Base-by-base conservation (phyloP, 2,113 vertebrate species). In the Scatophagus argus region DNA sequence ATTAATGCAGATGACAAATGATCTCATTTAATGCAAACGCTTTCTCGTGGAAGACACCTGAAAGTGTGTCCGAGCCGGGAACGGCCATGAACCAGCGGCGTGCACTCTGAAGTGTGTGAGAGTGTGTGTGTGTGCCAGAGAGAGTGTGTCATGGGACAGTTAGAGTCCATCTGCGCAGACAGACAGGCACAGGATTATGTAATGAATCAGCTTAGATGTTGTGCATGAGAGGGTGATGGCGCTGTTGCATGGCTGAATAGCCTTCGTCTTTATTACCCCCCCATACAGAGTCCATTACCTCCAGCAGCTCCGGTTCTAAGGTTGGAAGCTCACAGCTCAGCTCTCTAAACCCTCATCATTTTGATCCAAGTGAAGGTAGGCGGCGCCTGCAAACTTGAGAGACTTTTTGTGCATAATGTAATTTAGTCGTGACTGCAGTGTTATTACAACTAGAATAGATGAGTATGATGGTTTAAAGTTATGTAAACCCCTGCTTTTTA, bases 21-120 rank as follows among this genome's bases (percentile, higher is more conserved):
- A 87, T 87, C 88, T 90, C 84, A 88, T 89, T 87, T 87, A 55
- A 88, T 89, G 80, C 80, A 87, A 87, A 88, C 85, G 27, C 74
- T 59, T 84, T 59, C 27, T 70, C 61, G 61, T 52, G 66, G 19
- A 78, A 60, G 64, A 47, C 49, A 63, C 47, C 52, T 34, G 54
- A 63, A 86, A 77, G 39, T 59, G 72, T 68, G 68, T 74, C 59
- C 8, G 9, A 63, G 56, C 38, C 14, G 69, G 38, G n/a, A 23
- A 34, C 16, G 29, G 46, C 34, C 65, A 69, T 16, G 58, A 78
- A 47, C 62, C 13, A 21, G 62, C 36, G 32, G 54, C 59, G 10
- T 60, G 66, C 38, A 39, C 8, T 1, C 19, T 27, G 43, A 14
- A 31, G 59, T 58, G 44, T 11, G 52, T 27, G 4, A 32, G 39